These are phyloP conservation scores for Nycticebus coucang DNA, from an alignment of 2,113 vertebrate species.

Conservation along the genomic window DNA sequence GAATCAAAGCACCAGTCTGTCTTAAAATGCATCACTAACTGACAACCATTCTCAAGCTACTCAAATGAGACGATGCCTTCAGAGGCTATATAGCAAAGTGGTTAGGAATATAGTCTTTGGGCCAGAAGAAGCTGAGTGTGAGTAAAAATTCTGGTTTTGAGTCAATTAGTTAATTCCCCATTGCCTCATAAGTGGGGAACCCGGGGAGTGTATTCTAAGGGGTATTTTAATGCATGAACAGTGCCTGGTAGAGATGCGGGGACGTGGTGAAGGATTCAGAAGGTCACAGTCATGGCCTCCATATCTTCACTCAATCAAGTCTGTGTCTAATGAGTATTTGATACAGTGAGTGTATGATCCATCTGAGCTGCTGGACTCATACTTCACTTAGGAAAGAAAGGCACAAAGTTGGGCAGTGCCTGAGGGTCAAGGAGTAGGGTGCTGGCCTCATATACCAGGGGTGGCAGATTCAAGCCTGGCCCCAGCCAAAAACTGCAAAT, in stretches of 20 bases:
- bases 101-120: background rate
- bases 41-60: background rate
- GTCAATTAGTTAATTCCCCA: background rate
- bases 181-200: background rate
- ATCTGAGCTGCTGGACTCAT: background rate
- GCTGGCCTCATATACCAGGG: no score
- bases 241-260: background rate
- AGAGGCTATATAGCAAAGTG: background rate
- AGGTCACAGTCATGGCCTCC: background rate
- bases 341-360: background rate
- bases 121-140: background rate
- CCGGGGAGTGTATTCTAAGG: background rate
- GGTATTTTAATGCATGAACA: background rate
- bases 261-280: background rate
- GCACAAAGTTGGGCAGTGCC: background rate
- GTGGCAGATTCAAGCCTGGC: no score
- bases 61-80: background rate
- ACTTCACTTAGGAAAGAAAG: background rate
- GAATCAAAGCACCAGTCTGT: background rate
- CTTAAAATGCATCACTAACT: background rate
- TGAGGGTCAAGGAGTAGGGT: no score
- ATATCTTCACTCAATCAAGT: background rate
- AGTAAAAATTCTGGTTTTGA: background rate
- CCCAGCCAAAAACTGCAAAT: no score
- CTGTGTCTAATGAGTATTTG: background rate